These are phyloP conservation scores for Connochaetes taurinus DNA, from an alignment of 2,113 vertebrate species.

Conservation along the genomic window DNA sequence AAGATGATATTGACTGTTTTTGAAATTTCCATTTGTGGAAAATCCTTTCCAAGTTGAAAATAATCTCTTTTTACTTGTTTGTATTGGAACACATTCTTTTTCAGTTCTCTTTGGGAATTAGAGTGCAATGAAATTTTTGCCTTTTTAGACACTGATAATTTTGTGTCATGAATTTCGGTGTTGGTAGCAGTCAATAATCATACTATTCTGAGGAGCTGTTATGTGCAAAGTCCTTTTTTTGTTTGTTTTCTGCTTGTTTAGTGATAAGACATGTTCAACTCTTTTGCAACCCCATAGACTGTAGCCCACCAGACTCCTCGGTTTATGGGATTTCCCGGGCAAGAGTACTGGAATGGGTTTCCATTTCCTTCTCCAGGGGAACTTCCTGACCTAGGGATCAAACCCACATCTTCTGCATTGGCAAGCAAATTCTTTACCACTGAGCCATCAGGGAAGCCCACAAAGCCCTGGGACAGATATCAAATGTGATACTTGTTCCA, in stretches of 20 bases:
- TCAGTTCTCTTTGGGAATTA: slow-evolving; percentile 5
- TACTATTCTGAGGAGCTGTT: slow-evolving; percentile 19
- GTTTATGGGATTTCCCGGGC: background rate
- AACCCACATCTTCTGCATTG: background rate
- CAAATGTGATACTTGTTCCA: background rate
- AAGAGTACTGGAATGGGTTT: background rate
- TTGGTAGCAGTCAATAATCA: background rate
- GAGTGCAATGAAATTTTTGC: background rate
- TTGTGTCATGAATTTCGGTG: background rate
- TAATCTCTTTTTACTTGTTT: slow-evolving; percentile 13
- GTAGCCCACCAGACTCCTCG: background rate
- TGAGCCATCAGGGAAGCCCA: background rate
- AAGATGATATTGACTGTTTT: background rate
- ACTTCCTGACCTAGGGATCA: background rate
- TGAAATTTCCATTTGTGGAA: slow-evolving; percentile 6
- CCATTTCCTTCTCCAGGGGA: background rate
- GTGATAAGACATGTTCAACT: background rate
- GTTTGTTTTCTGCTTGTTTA: background rate
- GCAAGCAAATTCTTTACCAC: background rate
- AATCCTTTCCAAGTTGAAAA: slow-evolving; percentile 13
- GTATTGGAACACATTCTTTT: background rate
- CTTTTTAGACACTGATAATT: background rate
- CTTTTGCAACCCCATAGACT: background rate
- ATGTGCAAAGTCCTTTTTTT: background rate
- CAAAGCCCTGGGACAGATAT: background rate